These are phyloP conservation scores for Lepus americanus DNA, from an alignment of 2,113 vertebrate species.

Conservation along the genomic window DNA sequence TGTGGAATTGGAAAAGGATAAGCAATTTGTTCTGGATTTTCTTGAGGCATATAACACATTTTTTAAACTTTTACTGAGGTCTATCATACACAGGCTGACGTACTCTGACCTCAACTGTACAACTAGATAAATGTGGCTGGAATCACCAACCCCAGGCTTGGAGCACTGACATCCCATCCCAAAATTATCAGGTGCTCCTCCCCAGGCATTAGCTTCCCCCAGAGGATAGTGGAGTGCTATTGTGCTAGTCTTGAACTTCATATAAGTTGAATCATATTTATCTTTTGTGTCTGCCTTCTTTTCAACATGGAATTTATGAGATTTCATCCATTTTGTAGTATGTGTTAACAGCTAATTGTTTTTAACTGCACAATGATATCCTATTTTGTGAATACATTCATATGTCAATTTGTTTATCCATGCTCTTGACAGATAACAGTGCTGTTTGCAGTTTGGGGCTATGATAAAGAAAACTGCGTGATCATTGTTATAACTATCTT, in stretches of 20 bases:
- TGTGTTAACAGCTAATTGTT: not conserved
- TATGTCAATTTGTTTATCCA: not conserved
- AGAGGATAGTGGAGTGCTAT: not conserved
- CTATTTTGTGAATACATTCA: not conserved
- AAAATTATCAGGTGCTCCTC: not conserved
- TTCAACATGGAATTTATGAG: not conserved
- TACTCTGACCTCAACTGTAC: not conserved
- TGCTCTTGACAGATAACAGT: not conserved
- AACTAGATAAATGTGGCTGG: not conserved
- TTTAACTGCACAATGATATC: not conserved
- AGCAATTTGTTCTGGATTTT: not conserved
- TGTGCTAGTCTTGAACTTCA: conserved; percentile 27
- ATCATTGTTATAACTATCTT: not conserved
- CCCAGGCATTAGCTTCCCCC: not conserved
- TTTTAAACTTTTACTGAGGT: not conserved
- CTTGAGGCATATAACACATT: not conserved
- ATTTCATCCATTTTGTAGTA: not conserved
- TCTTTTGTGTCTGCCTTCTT: not conserved
- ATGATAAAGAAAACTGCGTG: conserved; percentile 3
- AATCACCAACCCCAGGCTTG: too few species aligned
- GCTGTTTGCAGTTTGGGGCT: not conserved
- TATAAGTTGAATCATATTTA: not conserved
- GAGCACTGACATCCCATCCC: not conserved
- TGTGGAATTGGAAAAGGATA: not conserved
- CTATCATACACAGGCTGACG: not conserved